A percentile compares a stretch with the other conserved stretches of the same genome.
Evolutionary conservation across 2,113 vertebrate genomes (phyloP).

Genomic region (Phalacrocorax brasilianus): DNA sequence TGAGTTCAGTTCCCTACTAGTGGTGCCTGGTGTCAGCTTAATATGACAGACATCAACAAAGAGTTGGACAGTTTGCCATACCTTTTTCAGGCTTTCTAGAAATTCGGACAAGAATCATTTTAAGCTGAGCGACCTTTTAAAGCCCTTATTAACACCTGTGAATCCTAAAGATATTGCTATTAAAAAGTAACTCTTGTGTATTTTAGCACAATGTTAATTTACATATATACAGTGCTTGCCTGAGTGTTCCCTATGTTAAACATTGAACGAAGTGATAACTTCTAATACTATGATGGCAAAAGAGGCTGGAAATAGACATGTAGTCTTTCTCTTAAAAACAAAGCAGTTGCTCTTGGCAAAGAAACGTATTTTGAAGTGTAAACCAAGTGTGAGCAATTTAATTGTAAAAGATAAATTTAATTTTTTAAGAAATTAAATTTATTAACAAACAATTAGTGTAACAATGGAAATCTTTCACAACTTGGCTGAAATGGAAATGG

Average conservation of each 20-base stretch:
- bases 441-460: not conserved
- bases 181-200: not conserved
- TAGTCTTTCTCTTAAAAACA: not conserved
- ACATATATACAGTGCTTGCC: not conserved
- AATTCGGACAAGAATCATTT: not conserved
- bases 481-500: not conserved
- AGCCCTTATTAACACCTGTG: not conserved
- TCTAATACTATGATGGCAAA: not conserved
- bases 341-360: not conserved
- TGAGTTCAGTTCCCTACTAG: not conserved
- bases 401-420: not conserved
- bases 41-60: not conserved
- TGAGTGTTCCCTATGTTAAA: not conserved
- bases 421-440: not conserved
- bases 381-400: not conserved
- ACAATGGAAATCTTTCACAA: not conserved
- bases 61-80: not conserved
- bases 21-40: not conserved
- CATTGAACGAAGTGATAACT: not conserved
- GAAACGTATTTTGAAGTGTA: not conserved
- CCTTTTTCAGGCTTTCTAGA: not conserved
- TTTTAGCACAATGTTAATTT: not conserved
- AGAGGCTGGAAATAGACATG: not conserved
- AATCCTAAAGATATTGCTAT: not conserved
- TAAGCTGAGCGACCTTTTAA: not conserved